Base-by-base conservation (phyloP, 1,140 invertebrate genomes). In the Drosophila neocordata region DNA sequence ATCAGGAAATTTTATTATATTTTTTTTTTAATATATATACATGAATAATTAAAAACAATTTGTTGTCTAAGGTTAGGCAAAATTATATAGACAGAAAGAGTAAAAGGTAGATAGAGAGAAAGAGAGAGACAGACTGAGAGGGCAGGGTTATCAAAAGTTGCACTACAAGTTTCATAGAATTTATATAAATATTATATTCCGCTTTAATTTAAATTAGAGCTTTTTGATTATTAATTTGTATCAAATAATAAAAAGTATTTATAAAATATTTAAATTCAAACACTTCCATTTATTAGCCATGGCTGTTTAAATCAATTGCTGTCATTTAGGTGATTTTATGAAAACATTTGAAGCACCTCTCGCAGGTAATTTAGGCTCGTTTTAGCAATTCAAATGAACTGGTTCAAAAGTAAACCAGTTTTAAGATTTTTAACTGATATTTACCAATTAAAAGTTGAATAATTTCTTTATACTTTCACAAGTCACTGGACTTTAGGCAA, bases 11-110 rank as follows among this genome's bases (percentile, higher is more conserved):
- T 31, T 31, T 4, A 3, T 9, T 48, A 48, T 20, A 48, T 48
- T 31, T 31, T 4, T 1, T 9, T 48, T 48, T 11, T 20, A 20
- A 48, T 38, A n/a, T 48, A 48, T 48, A 20, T 48, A 48, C 41
- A 48, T 20, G 4, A 48, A 11, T 2, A 11, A 31, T 6, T 4
- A 1, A 48, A 11, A 11, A 8, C 18, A 9, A 20, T 18, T 48
- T 48, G 41, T 48, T 48, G 15, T 48, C 41, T 48, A 48, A 48
- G 15, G 41, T 48, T 48, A 20, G 41, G 41, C 41, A 20, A 18
- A 31, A 31, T 31, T 6, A 6, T 31, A 20, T 2, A 48, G 1
- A 9, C 6, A 41, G 37, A n/a, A 1, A 41, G n/a, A 44, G 4
- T 15, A 13, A 44, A 13, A 3, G 11, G 12, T 2, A 18, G 41